Percentiles rank a stretch among this genome's conserved stretches.
These are phyloP conservation scores for Caenorhabditis parvicauda DNA, from an alignment of 2,888 invertebrate species.

Conservation along the genomic window DNA sequence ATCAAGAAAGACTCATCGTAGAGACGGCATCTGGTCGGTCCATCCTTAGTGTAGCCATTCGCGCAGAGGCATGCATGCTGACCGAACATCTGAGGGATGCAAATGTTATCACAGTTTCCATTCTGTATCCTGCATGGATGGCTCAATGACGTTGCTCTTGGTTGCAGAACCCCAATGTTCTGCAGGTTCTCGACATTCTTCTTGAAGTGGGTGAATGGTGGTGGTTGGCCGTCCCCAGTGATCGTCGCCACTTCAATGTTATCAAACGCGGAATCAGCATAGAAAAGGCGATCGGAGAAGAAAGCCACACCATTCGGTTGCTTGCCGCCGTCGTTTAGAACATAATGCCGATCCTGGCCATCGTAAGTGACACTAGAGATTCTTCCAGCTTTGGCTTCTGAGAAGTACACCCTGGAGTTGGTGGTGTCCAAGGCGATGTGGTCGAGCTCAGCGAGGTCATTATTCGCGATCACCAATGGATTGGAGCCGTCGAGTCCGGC, in stretches of 20 bases:
- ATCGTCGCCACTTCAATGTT: conserved; percentile 56
- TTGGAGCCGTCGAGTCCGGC: conserved; percentile 89
- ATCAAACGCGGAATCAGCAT: conserved; percentile 84
- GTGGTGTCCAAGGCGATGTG: conserved; percentile 78
- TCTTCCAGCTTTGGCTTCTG: conserved; percentile 67
- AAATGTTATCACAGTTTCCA: conserved; percentile 91
- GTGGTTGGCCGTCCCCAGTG: conserved; percentile 50
- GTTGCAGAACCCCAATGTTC: conserved; percentile 83
- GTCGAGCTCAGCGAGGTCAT: conserved; percentile 66
- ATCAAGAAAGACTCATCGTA: conserved; percentile 83
- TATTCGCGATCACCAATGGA: conserved; percentile 64
- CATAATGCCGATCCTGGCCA: conserved; percentile 60
- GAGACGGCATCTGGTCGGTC: conserved; percentile 70
- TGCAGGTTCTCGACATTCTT: conserved; percentile 73
- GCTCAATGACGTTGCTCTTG: conserved; percentile 69
- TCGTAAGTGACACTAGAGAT: conserved; percentile 61
- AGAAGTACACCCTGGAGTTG: conserved; percentile 82
- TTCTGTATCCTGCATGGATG: conserved; percentile 84
- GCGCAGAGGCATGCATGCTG: conserved; percentile 83
- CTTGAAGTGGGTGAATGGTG: conserved; percentile 73
- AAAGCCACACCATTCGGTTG: conserved; percentile 60
- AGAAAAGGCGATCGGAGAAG: conserved; percentile 64
- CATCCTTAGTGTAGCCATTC: conserved; percentile 73
- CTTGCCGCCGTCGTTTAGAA: conserved; percentile 56
- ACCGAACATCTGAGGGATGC: conserved; percentile 79